Conservation (phyloP, 2,797 vertebrate species). For the Xyrichtys novacula region DNA sequence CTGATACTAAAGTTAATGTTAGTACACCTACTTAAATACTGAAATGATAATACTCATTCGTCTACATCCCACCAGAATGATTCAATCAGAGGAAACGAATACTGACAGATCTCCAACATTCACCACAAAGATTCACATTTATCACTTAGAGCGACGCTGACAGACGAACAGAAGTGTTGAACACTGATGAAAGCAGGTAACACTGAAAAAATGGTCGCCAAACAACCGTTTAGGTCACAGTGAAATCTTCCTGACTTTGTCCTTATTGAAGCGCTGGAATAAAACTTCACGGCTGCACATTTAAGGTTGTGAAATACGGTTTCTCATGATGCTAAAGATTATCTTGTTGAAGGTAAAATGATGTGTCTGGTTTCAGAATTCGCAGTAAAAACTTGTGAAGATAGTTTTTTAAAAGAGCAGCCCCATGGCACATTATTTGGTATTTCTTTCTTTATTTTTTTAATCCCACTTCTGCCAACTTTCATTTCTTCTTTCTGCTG, state of each 20-base stretch:
- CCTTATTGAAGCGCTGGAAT: too few species aligned
- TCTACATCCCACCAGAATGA: not conserved
- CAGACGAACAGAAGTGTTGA: not conserved
- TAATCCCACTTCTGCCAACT: too few species aligned
- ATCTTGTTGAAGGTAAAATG: not conserved
- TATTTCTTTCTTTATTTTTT: not conserved
- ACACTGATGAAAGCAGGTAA: slow-evolving; percentile 24
- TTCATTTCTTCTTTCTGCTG: too few species aligned
- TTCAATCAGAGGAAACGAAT: not conserved
- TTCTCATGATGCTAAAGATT: too few species aligned
- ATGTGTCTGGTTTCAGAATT: not conserved
- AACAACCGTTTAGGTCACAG: too few species aligned
- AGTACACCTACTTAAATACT: too few species aligned
- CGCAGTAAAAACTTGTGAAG: not conserved
- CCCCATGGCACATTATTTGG: not conserved
- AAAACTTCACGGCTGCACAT: not conserved
- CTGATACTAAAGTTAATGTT: too few species aligned
- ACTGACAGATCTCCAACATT: slow-evolving; percentile 6
- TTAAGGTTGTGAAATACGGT: too few species aligned
- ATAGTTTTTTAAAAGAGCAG: too few species aligned
- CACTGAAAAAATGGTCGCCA: slow-evolving; percentile 39
- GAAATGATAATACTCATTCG: too few species aligned
- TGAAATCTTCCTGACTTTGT: too few species aligned
- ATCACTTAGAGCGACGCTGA: not conserved
- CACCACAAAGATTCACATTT: slow-evolving; percentile 6